A percentile compares a stretch with the other conserved stretches of the same genome.
phyloP scores from a whole-genome alignment of 2,113 vertebrate genomes.

The Zeus faber region DNA sequence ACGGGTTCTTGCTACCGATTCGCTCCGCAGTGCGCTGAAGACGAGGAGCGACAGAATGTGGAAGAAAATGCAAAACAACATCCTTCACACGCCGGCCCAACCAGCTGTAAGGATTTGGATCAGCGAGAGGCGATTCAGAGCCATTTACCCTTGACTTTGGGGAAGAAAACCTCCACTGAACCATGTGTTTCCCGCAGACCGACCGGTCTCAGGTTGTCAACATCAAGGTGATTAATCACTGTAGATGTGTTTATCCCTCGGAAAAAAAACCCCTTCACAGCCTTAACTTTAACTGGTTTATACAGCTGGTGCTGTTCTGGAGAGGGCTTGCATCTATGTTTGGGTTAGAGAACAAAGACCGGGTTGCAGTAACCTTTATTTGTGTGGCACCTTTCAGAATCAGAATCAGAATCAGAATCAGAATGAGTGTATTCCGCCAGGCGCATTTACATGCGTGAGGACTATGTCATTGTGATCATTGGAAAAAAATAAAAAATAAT shows the following conservation, averaged over 20 bases:
- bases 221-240: slow-evolving; percentile 28
- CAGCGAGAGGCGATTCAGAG: slow-evolving; percentile 36
- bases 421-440: no score
- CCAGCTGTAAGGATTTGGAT: slow-evolving; percentile 25
- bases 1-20: slow-evolving; percentile 8
- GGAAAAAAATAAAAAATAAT: no score
- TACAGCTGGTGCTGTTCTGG: no score
- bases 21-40: slow-evolving; percentile 11
- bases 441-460: no score
- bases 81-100: slow-evolving; percentile 43
- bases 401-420: no score
- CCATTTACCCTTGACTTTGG: slow-evolving; percentile 14
- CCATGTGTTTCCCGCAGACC: slow-evolving; percentile 12
- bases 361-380: no score
- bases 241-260: not conserved
- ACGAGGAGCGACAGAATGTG: slow-evolving; percentile 39
- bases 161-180: slow-evolving; percentile 35
- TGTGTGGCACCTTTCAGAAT: no score
- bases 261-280: not conserved
- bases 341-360: no score
- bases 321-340: no score
- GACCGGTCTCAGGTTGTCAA: slow-evolving; percentile 31
- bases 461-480: no score
- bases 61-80: slow-evolving; percentile 51
- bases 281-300: no score